phyloP scores from a whole-genome alignment of 53 echinoderm and acorn worm genomes.

The Hippasteria phrygiana region DNA sequence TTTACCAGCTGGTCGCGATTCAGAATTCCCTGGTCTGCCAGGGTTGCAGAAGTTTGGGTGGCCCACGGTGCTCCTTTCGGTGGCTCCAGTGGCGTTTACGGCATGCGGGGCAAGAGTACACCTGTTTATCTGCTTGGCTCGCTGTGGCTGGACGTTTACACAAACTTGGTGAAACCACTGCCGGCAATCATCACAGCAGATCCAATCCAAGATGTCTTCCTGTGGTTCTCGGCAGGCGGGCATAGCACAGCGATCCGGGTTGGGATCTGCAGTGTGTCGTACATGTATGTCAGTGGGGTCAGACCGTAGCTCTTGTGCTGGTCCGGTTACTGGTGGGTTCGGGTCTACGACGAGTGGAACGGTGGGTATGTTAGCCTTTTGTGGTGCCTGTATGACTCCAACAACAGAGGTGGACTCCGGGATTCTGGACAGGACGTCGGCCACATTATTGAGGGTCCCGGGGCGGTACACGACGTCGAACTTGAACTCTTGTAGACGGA shows the following conservation, averaged over 20 bases:
- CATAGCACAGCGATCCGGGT: constrained; percentile 33
- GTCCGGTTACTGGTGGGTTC: too few relatives aligned
- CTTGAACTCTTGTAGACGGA: constrained; percentile 12
- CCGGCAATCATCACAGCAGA: constrained; percentile 67
- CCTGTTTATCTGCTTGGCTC: too few relatives aligned
- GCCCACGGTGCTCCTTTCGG: too few relatives aligned
- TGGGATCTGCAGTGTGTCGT: not conserved
- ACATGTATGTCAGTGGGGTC: not conserved
- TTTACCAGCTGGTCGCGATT: too few relatives aligned
- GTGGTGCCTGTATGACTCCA: not conserved
- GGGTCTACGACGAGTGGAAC: not conserved
- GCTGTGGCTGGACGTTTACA: constrained; percentile 28
- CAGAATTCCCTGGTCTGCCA: too few relatives aligned
- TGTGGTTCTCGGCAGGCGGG: constrained; percentile 39
- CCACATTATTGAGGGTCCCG: not conserved
- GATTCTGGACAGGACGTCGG: constrained; percentile 37
- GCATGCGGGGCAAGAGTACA: too few relatives aligned
- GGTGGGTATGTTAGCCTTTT: not conserved
- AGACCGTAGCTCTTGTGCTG: too few relatives aligned
- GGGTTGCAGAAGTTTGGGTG: too few relatives aligned
- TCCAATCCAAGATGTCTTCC: constrained; percentile 53
- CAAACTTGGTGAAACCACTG: constrained; percentile 62
- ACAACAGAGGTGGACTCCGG: not conserved
- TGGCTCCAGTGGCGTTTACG: too few relatives aligned
- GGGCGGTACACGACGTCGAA: constrained; percentile 12